Percentiles rank a stretch among this genome's conserved stretches.
These are phyloP conservation scores for Scaptodrosophila latifasciaeformis DNA, from an alignment of 2,888 invertebrate species.

Conservation along the genomic window DNA sequence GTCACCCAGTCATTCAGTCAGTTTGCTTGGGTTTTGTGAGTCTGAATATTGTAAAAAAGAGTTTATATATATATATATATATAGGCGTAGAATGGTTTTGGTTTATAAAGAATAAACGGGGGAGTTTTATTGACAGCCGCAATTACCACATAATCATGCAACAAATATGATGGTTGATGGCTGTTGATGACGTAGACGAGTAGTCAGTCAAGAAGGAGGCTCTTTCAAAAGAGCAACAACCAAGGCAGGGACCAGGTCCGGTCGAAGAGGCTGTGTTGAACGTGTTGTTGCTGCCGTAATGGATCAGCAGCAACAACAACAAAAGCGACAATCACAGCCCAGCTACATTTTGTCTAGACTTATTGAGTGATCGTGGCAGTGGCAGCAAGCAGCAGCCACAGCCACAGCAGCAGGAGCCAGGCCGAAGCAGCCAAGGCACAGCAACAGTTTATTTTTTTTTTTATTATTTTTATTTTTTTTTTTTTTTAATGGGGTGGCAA, in stretches of 20 bases:
- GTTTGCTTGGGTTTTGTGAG: not conserved
- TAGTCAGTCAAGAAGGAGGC: conserved; percentile 15
- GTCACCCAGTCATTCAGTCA: not conserved
- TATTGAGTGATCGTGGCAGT: conserved; percentile 71
- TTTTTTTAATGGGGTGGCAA: conserved; percentile 74
- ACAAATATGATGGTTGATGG: conserved; percentile 64
- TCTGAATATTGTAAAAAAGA: conserved; percentile 22
- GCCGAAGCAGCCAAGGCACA: conserved; percentile 32
- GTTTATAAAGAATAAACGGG: conserved; percentile 68
- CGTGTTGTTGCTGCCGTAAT: conserved; percentile 52
- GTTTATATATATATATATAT: conserved; percentile 14
- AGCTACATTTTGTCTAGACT: conserved; percentile 68
- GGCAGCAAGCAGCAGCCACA: conserved; percentile 41
- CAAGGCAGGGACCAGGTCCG: conserved; percentile 15
- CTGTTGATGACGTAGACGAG: conserved; percentile 52
- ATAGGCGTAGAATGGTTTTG: conserved; percentile 65
- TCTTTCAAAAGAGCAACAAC: not conserved
- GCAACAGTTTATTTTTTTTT: conserved; percentile 31
- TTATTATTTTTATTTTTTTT: conserved; percentile 1
- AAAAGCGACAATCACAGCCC: conserved; percentile 59
- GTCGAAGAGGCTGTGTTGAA: conserved; percentile 14
- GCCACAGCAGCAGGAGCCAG: conserved; percentile 20
- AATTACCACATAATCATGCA: conserved; percentile 72
- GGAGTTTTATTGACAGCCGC: conserved; percentile 74
- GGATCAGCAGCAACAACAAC: conserved; percentile 45